These are phyloP conservation scores for Leptarthrus brevirostris DNA, from an alignment of 2,888 invertebrate species.

Conservation along the genomic window DNA sequence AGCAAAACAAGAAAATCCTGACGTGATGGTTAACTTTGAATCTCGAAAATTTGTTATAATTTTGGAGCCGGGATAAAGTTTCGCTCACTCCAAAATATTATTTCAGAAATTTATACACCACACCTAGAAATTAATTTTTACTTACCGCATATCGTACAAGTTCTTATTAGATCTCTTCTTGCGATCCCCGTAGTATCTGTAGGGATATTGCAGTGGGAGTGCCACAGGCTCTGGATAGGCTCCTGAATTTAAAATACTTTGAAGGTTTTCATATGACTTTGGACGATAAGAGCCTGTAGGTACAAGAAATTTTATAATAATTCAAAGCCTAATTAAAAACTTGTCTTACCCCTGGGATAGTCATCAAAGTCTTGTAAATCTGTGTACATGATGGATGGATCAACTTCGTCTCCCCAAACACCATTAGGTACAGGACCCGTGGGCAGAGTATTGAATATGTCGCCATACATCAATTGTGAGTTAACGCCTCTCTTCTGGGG, in stretches of 20 bases:
- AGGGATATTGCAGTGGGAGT: conserved; percentile 62
- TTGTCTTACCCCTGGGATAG: conserved; percentile 60
- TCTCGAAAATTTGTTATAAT: no score
- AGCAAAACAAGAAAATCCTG: no score
- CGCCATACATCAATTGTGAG: conserved; percentile 56
- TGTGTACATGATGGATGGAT: conserved; percentile 60
- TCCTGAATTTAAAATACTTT: conserved; percentile 65
- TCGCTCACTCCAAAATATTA: no score
- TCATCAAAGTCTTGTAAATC: conserved; percentile 65
- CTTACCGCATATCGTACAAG: conserved; percentile 43
- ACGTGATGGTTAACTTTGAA: no score
- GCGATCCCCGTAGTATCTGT: conserved; percentile 62
- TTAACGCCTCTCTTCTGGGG: conserved; percentile 65
- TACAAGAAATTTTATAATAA: no score
- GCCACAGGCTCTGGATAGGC: conserved; percentile 64
- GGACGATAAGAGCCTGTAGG: conserved; percentile 21
- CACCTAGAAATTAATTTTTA: no score
- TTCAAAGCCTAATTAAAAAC: background rate
- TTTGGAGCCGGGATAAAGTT: no score
- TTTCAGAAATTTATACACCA: no score
- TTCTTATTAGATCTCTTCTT: conserved; percentile 66
- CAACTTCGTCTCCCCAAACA: conserved; percentile 64
- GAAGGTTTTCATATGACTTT: conserved; percentile 66
- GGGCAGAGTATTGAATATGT: conserved; percentile 49
- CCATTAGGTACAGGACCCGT: conserved; percentile 57